Conservation (phyloP, 23 tunicate species). For the Halocynthia roretzi region DNA sequence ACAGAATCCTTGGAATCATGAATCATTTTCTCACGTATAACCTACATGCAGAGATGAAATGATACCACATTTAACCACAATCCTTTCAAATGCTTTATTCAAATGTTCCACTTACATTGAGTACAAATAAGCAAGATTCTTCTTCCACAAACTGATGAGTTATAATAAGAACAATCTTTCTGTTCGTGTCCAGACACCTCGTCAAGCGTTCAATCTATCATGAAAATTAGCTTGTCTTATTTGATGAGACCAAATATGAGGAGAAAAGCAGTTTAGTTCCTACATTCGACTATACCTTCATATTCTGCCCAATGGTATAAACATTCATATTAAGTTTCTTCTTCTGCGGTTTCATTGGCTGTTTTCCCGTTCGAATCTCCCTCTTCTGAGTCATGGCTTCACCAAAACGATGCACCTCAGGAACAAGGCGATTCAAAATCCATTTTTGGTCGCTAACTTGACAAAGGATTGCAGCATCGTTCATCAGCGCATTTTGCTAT, state of each 20-base stretch:
- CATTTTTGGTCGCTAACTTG: slow-evolving; percentile 56
- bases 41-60: slow-evolving; percentile 18
- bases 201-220: slow-evolving; percentile 61
- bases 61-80: slow-evolving; percentile 3
- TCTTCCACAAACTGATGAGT: slow-evolving; percentile 67
- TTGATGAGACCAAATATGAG: neutral
- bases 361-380: neutral
- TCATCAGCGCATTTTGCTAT: slow-evolving; percentile 15
- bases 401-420: slow-evolving; percentile 38
- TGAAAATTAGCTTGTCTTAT: neutral
- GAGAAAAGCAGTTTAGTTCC: neutral
- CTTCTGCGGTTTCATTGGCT: slow-evolving; percentile 4
- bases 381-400: neutral
- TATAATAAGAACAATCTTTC: slow-evolving; percentile 44
- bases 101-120: slow-evolving; percentile 37
- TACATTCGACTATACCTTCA: slow-evolving; percentile 22
- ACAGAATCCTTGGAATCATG: slow-evolving; percentile 56
- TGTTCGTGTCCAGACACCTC: slow-evolving; percentile 49
- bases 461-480: slow-evolving; percentile 76
- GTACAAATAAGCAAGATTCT: slow-evolving; percentile 56
- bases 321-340: slow-evolving; percentile 57
- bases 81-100: neutral
- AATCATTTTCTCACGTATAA: slow-evolving; percentile 39
- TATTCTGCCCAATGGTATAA: slow-evolving; percentile 71
- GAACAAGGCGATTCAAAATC: slow-evolving; percentile 58